Evolutionary conservation across 53 echinoderm and acorn worm genomes (phyloP).

Genomic region (Patiria pectinifera): DNA sequence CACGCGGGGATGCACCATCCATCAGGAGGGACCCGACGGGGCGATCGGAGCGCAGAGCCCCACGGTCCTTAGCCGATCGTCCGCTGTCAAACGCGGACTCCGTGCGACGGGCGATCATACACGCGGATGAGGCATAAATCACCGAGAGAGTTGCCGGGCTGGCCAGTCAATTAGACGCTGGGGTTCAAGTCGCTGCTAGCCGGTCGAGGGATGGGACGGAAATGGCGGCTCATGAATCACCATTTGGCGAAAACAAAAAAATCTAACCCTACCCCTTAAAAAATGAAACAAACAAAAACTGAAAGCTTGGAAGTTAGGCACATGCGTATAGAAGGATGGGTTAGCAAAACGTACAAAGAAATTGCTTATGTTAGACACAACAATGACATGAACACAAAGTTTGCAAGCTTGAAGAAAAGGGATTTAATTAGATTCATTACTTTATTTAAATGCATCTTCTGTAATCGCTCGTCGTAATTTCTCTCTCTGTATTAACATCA

Average conservation of each 20-base stretch:
- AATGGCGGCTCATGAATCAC: constrained; percentile 42
- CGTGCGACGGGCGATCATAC: neutral
- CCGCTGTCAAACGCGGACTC: neutral
- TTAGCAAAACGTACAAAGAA: neutral
- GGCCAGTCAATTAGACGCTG: constrained; percentile 50
- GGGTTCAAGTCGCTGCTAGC: neutral
- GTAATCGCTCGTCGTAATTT: too few species aligned
- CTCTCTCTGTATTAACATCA: too few species aligned
- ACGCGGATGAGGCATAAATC: constrained; percentile 29
- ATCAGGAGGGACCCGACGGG: neutral
- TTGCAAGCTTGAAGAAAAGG: too few species aligned
- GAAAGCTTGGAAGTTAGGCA: neutral
- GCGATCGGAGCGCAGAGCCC: neutral
- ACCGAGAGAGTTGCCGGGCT: neutral
- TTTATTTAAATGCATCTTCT: too few species aligned
- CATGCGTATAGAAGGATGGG: too few species aligned
- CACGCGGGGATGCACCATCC: neutral
- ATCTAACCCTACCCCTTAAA: neutral
- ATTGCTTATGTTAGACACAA: too few species aligned
- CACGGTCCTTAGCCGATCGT: neutral
- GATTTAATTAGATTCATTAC: too few species aligned
- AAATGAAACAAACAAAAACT: neutral
- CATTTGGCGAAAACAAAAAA: constrained; percentile 4
- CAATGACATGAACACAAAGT: too few species aligned
- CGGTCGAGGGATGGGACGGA: neutral